These are phyloP conservation scores for Thera britannica DNA, from an alignment of 2,888 invertebrate species.

Conservation along the genomic window DNA sequence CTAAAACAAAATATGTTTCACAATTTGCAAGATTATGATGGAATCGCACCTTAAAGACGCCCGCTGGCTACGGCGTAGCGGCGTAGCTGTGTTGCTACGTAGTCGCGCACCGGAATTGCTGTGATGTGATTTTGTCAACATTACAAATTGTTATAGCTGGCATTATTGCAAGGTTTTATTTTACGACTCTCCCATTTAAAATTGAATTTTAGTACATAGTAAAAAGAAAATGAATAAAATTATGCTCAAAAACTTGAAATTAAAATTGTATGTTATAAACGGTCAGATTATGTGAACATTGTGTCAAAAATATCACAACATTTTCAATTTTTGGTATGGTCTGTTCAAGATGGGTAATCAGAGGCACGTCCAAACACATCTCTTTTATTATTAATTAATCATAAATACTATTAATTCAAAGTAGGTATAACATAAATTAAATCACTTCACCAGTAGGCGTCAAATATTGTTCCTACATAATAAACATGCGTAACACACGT, in stretches of 20 bases:
- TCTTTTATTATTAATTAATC: no score
- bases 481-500: constrained; percentile 6
- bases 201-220: not conserved
- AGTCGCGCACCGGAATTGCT: constrained; percentile 58
- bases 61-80: constrained; percentile 57
- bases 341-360: no score
- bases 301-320: no score
- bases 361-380: no score
- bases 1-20: no score
- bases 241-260: not conserved
- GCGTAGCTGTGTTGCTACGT: constrained; percentile 67
- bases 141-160: constrained; percentile 24
- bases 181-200: constrained; percentile 8
- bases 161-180: constrained; percentile 13
- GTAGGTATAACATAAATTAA: no score
- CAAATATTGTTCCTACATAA: not conserved
- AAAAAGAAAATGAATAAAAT: not conserved
- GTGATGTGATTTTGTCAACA: constrained; percentile 34
- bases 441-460: not conserved
- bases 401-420: no score
- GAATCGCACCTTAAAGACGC: constrained; percentile 20
- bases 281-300: no score
- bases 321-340: no score
- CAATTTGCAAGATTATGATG: not conserved
- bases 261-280: no score